A percentile compares a stretch with the other conserved stretches of the same genome.
Conservation (phyloP, 1,140 invertebrate species). For the Heliconius eleuchia region DNA sequence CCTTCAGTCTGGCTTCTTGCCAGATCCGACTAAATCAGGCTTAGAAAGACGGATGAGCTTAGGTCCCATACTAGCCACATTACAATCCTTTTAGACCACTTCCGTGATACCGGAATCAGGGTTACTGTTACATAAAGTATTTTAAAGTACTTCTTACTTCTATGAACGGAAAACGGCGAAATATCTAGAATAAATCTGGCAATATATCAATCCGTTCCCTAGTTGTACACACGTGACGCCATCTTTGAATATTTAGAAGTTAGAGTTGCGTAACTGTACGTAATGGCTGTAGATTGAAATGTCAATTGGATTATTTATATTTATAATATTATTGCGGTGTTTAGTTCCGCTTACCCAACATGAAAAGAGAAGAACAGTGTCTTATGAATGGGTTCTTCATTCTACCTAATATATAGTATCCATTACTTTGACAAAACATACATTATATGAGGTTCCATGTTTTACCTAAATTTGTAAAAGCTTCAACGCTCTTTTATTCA, state of each 20-base stretch:
- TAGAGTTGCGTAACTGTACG: no score
- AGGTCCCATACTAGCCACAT: conserved; percentile 32
- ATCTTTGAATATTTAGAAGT: neutral
- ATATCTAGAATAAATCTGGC: neutral
- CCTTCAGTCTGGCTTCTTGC: conserved; percentile 26
- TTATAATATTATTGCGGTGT: no score
- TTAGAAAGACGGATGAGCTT: conserved; percentile 34
- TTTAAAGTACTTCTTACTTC: neutral
- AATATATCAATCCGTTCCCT: neutral
- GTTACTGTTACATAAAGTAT: conserved; percentile 19
- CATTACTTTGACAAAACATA: neutral
- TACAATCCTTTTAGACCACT: conserved; percentile 37
- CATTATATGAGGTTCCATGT: neutral
- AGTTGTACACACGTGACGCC: neutral
- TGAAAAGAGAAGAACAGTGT: neutral
- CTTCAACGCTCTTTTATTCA: neutral
- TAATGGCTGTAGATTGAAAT: neutral
- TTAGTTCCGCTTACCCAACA: no score
- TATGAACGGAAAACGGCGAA: neutral
- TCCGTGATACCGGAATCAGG: conserved; percentile 27
- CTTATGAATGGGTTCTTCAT: neutral
- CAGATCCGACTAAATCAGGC: conserved; percentile 35
- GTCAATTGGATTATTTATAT: neutral
- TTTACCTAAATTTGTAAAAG: neutral
- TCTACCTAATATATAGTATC: neutral